These are phyloP conservation scores for Odontomachus brunneus DNA, from an alignment of 1,140 invertebrate genomes.

Conservation along the genomic window DNA sequence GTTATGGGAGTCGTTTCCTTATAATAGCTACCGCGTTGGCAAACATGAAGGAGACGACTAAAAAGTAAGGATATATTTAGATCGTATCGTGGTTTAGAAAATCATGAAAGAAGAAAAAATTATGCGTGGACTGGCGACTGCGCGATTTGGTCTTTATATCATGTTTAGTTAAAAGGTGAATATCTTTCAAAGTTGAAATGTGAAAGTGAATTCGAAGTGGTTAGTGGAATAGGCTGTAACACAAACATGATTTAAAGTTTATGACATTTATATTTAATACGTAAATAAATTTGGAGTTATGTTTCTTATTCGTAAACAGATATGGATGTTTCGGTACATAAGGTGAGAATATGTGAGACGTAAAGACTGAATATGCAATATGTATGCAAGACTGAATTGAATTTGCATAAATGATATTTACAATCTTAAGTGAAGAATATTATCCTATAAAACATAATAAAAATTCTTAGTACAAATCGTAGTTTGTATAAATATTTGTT, in stretches of 20 bases:
- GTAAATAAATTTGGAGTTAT: background rate
- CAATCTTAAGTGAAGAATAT: background rate
- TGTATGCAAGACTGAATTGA: too few relatives aligned
- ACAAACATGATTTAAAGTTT: background rate
- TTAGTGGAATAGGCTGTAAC: background rate
- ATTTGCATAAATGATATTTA: slow-evolving; percentile 10
- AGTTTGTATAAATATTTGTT: too few relatives aligned
- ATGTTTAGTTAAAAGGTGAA: background rate
- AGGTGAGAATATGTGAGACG: background rate
- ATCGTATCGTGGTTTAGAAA: background rate
- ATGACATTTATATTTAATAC: background rate
- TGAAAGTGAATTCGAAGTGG: background rate
- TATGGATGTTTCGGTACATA: background rate
- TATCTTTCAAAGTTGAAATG: background rate
- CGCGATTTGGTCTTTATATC: background rate
- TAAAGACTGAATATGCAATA: too few relatives aligned
- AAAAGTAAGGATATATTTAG: background rate
- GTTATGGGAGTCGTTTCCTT: slow-evolving; percentile 1
- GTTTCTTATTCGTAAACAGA: background rate
- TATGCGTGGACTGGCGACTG: background rate
- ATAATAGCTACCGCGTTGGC: slow-evolving; percentile 30
- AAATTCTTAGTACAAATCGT: too few relatives aligned
- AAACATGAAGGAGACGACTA: background rate
- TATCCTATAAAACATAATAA: slow-evolving; percentile 3
- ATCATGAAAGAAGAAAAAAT: background rate